Percentiles rank a stretch among this genome's conserved stretches.
phyloP scores from a whole-genome alignment of 2,888 invertebrate species.

The Rugalucina vietnamica region DNA sequence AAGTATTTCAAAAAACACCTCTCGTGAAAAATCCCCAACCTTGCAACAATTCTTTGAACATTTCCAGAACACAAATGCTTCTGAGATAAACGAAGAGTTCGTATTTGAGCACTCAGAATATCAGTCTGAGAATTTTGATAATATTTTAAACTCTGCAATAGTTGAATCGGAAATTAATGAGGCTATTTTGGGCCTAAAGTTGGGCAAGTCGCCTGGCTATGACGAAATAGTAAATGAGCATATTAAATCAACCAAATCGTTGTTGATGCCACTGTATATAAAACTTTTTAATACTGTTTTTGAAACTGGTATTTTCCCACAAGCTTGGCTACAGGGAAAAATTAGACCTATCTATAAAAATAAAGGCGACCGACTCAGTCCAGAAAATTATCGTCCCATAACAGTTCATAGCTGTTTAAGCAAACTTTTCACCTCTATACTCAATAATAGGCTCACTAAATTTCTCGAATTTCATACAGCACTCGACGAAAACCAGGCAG shows the following conservation, averaged over 20 bases:
- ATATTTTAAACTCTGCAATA: no score
- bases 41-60: neutral
- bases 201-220: neutral
- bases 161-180: no score
- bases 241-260: neutral
- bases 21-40: neutral
- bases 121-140: no score
- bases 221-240: no score
- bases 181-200: no score
- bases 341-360: conserved; percentile 29
- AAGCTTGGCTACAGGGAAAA: conserved; percentile 18
- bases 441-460: conserved; percentile 23
- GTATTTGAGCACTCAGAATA: no score
- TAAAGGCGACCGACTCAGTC: neutral
- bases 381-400: conserved; percentile 33
- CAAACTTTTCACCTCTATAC: conserved; percentile 23
- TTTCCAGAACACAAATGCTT: conserved; percentile 2
- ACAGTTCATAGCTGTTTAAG: conserved; percentile 23
- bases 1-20: neutral
- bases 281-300: conserved; percentile 26
- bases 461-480: conserved; percentile 18
- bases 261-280: conserved; percentile 1
- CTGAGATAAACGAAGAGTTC: no score
- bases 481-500: conserved; percentile 30
- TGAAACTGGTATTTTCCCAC: conserved; percentile 14